Evolutionary conservation across 1,140 invertebrate genomes (phyloP), one percentile per base, ranked within the genome.

Genomic region (Heliothis subflexa): DNA sequence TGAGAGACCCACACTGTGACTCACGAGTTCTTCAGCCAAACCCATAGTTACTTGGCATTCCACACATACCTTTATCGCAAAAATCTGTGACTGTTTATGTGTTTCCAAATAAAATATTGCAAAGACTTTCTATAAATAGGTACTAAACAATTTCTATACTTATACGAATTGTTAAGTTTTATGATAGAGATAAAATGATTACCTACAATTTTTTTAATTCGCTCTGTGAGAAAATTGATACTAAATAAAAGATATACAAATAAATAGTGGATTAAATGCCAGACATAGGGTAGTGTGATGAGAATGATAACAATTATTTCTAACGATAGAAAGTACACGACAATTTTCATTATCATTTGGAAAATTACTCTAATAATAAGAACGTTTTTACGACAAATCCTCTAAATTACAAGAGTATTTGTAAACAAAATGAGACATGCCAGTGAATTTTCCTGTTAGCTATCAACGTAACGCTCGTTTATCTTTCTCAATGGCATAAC

Each of bases 401-500:
- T 7, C 14, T n/a, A n/a, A 52, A 40, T 28, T 12, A 18, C 47
- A 40, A 33, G 13, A 47, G 40, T 64, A 9, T 14, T 14, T 3
- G 40, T 18, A 28, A 49, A 70, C 47, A 28, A 50, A n/a, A 52
- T 4, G 47, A 28, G n/a, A 50, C 1, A 70, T 52, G 13, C 25
- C 66, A 21, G 12, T 9, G 13, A 49, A 70, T 70, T 70, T 52
- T 50, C 66, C 25, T 70, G 66, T 70, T 52, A 47, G 18, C 66
- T 70, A 52, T 10, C 47, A 50, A 47, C 40, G 12, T 72, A 18
- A n/a, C 14, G 25, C 18, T 57, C 55, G 55, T 71, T 71, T 54
- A 55, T 71, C 54, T 47, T 49, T 57, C 47, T 50, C 66, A 66
- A 47, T 66, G 66, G 47, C 18, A 50, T 59, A 74, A 59, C 45